Evolutionary conservation across 1,140 invertebrate genomes (phyloP), one percentile per base, ranked within the genome.

Genomic region (Drosophila sp.): DNA sequence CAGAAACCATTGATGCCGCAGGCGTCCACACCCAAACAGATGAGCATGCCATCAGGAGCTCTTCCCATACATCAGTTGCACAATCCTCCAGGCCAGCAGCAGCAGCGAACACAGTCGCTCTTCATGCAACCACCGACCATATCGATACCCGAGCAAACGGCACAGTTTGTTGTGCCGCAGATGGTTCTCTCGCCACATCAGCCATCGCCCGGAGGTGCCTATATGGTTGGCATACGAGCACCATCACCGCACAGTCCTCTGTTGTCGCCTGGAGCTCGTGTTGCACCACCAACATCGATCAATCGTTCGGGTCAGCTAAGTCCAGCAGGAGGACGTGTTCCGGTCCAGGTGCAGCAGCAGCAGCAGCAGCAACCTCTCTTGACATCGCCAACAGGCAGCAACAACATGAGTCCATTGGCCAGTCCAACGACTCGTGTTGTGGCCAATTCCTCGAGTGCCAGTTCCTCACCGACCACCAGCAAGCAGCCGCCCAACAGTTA

Each of bases 91-190:
- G 41, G 54, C 23, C 75, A 58, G 7, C 66, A 56, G 11, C 38
- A 66, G 0, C 70, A 87, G 23, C 83, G 83, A 0, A 66, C 72
- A 1, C 76, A 91, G 25, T 83, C 92, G 30, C 74, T 84, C 68
- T 84, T 84, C 1, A 92, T 93, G 87, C 93, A 94, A 75, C 93
- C 93, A 35, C 93, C 94, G 2, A 94, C 93, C 1, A 94, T 94
- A 35, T 94, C 93, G 80, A 94, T 94, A 82, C 94, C 94, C 11
- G 94, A 94, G 44, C 74, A 71, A 10, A 32, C 78, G 1, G 38
- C 83, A 0, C 93, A 94, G 79, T 93, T 94, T 67, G 84, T 93
- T 54, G 93, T 94, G 79, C 93, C 93, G 66, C 93, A 92, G 1
- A 92, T 94, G 66, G 92, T 94, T 10, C 92, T 94, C 67, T 94